Conservation (phyloP, 2,113 vertebrate genomes). For the Forbesichthys papilliferus region DNA sequence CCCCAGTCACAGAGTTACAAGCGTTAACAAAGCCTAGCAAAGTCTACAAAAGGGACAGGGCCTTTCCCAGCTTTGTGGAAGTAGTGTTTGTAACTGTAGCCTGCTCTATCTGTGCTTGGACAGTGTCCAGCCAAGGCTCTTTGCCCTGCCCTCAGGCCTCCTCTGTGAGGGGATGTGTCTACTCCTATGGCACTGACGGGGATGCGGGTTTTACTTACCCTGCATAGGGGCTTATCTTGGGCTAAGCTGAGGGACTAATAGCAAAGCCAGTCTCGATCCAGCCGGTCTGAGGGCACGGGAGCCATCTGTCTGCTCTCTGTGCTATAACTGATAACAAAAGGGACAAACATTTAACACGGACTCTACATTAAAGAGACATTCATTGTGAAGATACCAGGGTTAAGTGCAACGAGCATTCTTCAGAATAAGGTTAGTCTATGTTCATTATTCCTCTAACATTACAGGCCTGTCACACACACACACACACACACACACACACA, state of each 20-base stretch:
- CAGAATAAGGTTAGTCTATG: conserved; percentile 77
- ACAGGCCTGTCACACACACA: conserved; percentile 30
- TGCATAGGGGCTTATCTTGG: conserved; percentile 78
- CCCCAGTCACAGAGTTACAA: conserved; percentile 41
- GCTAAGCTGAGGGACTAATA: conserved; percentile 80
- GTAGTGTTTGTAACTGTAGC: conserved; percentile 30
- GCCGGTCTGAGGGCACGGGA: conserved; percentile 75
- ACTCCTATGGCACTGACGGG: conserved; percentile 64
- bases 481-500: too few species aligned
- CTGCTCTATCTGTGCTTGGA: conserved; percentile 48
- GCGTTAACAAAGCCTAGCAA: conserved; percentile 42
- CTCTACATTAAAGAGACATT: conserved; percentile 55
- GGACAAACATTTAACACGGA: conserved; percentile 63
- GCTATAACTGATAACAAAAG: conserved; percentile 76
- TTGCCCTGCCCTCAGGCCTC: conserved; percentile 64
- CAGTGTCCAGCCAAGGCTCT: conserved; percentile 48
- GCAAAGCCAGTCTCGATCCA: conserved; percentile 76
- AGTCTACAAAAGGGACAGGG: too few species aligned
- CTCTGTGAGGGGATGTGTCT: conserved; percentile 50
- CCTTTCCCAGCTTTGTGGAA: background rate
- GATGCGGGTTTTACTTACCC: conserved; percentile 74
- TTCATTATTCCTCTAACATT: conserved; percentile 36
- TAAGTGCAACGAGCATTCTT: conserved; percentile 40
- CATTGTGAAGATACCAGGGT: conserved; percentile 55
- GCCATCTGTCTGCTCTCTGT: conserved; percentile 80